phyloP scores from a whole-genome alignment of 2,113 vertebrate genomes.

The Neofelis nebulosa region DNA sequence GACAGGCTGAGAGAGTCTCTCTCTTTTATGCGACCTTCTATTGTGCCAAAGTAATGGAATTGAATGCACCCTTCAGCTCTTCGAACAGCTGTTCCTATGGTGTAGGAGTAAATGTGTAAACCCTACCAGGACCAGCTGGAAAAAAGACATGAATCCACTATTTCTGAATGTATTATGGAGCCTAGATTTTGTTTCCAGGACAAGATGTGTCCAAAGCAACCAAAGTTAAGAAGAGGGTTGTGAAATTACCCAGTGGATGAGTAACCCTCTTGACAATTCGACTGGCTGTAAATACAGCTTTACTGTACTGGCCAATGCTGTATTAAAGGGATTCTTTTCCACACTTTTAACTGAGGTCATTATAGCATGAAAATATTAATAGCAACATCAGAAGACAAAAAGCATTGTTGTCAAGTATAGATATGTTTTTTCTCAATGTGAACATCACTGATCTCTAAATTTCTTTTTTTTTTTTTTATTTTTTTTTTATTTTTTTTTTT shows the following conservation, averaged over 20 bases:
- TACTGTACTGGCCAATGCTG: not conserved
- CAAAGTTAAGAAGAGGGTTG: not conserved
- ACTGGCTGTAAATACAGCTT: not conserved
- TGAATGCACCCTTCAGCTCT: not conserved
- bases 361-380: not conserved
- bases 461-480: no score
- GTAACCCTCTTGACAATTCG: not conserved
- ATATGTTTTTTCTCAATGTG: not conserved
- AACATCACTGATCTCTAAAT: not conserved
- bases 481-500: no score
- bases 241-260: not conserved
- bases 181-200: constrained; percentile 18
- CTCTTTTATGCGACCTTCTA: not conserved
- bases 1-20: constrained; percentile 60
- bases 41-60: constrained; percentile 31
- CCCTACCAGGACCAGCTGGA: not conserved
- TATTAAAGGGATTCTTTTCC: not conserved
- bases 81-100: not conserved
- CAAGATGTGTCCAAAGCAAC: not conserved
- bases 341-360: not conserved
- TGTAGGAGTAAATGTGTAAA: not conserved
- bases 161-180: constrained; percentile 29
- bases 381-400: not conserved
- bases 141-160: not conserved
- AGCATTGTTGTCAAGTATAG: not conserved